These are phyloP conservation scores for Cryptotermes secundus DNA, from an alignment of 1,140 invertebrate species.

Conservation along the genomic window DNA sequence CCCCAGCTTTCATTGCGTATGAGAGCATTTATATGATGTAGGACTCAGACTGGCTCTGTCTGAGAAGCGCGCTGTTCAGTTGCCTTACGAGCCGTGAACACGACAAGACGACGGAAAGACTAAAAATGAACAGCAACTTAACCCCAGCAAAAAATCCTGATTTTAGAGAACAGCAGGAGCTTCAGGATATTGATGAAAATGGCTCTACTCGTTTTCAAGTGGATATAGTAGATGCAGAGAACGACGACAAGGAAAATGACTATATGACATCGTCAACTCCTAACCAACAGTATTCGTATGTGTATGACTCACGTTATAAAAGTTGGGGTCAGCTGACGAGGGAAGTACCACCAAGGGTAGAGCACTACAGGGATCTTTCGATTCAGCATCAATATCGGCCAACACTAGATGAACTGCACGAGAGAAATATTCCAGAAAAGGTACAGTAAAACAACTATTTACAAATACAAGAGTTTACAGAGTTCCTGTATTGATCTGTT, in stretches of 20 bases:
- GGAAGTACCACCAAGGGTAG: slow-evolving; percentile 57
- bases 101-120: background rate
- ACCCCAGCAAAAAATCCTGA: background rate
- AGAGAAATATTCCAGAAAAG: slow-evolving; percentile 39
- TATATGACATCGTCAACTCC: background rate
- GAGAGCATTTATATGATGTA: background rate
- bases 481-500: too few relatives aligned
- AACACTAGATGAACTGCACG: slow-evolving; percentile 60
- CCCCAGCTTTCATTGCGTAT: background rate
- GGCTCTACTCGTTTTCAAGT: slow-evolving; percentile 47
- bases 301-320: slow-evolving; percentile 53
- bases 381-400: slow-evolving; percentile 53
- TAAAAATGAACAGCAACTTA: slow-evolving; percentile 12
- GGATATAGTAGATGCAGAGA: slow-evolving; percentile 44
- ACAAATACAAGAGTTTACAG: background rate
- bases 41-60: background rate
- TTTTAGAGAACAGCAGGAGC: slow-evolving; percentile 33
- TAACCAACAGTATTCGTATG: slow-evolving; percentile 37
- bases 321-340: slow-evolving; percentile 55
- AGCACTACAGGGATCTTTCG: slow-evolving; percentile 60
- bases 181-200: slow-evolving; percentile 39
- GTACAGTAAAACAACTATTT: background rate
- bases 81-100: background rate
- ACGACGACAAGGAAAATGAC: slow-evolving; percentile 24
- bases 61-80: slow-evolving; percentile 24